Evolutionary conservation across 1,140 invertebrate genomes (phyloP).

Genomic region (Nixonia krombeini): DNA sequence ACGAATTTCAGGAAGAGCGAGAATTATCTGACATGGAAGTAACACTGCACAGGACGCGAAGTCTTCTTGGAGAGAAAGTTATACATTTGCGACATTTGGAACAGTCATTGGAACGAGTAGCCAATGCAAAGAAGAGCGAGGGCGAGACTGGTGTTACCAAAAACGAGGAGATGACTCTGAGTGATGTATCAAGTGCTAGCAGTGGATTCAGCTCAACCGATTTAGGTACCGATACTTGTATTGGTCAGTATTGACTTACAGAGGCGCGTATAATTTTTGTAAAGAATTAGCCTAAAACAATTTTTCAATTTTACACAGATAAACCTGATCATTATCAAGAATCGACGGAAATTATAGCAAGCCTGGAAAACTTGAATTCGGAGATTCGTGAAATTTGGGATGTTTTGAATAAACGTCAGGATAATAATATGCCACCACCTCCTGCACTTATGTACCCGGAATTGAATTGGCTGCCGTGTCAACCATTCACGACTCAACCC

Average conservation of each 20-base stretch:
- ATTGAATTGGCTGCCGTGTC: constrained; percentile 73
- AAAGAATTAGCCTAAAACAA: too few species aligned
- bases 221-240: constrained; percentile 74
- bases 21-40: constrained; percentile 86
- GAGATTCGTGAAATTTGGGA: constrained; percentile 82
- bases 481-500: constrained; percentile 57
- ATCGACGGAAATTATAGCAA: constrained; percentile 79
- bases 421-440: constrained; percentile 72
- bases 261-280: too few species aligned
- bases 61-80: constrained; percentile 83
- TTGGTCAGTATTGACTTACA: constrained; percentile 52
- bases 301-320: constrained; percentile 23
- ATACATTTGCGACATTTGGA: constrained; percentile 83
- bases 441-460: constrained; percentile 75
- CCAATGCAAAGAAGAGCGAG: constrained; percentile 62
- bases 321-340: constrained; percentile 72
- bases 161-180: constrained; percentile 70
- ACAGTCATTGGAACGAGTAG: constrained; percentile 78
- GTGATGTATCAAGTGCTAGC: constrained; percentile 78
- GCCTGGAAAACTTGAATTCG: constrained; percentile 79
- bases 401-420: constrained; percentile 77
- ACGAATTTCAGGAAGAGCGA: constrained; percentile 77
- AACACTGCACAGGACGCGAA: constrained; percentile 81
- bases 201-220: constrained; percentile 81
- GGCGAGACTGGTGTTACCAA: constrained; percentile 68